Conservation (phyloP, 2,888 invertebrate genomes). For the Parapristionchus giblindavisi region DNA sequence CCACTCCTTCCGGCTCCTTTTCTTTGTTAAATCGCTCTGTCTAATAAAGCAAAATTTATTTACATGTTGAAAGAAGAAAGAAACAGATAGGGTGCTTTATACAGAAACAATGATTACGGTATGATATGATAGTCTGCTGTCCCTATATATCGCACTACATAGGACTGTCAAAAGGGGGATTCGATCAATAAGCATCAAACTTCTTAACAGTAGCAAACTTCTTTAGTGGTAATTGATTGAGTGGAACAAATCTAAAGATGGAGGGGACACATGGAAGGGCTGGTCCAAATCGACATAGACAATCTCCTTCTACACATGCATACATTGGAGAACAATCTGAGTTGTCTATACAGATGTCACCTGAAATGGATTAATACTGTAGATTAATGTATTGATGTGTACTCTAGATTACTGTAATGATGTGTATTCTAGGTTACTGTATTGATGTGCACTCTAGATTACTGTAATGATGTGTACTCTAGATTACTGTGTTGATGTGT, state of each 20-base stretch:
- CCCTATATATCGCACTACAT: not conserved
- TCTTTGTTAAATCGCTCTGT: constrained; percentile 15
- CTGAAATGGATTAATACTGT: no score
- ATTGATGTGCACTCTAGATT: no score
- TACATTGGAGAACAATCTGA: constrained; percentile 31
- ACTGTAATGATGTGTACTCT: no score
- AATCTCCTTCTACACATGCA: constrained; percentile 17
- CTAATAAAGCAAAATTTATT: not conserved
- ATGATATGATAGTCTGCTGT: constrained; percentile 4
- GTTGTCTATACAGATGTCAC: constrained; percentile 16
- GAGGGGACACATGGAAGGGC: constrained; percentile 30
- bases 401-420: no score
- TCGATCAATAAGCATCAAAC: constrained; percentile 13
- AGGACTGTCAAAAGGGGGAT: constrained; percentile 6
- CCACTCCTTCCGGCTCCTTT: constrained; percentile 8
- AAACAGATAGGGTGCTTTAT: constrained; percentile 24
- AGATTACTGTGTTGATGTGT: no score
- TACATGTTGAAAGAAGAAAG: not conserved
- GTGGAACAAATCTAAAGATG: constrained; percentile 33
- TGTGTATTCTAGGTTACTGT: no score
- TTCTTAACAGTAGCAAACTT: constrained; percentile 25
- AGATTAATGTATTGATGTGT: no score
- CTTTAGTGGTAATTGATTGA: constrained; percentile 33
- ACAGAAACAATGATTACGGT: constrained; percentile 23
- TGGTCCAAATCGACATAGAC: constrained; percentile 29